phyloP scores from a whole-genome alignment of 2,113 vertebrate genomes.

The Setophaga petechia region DNA sequence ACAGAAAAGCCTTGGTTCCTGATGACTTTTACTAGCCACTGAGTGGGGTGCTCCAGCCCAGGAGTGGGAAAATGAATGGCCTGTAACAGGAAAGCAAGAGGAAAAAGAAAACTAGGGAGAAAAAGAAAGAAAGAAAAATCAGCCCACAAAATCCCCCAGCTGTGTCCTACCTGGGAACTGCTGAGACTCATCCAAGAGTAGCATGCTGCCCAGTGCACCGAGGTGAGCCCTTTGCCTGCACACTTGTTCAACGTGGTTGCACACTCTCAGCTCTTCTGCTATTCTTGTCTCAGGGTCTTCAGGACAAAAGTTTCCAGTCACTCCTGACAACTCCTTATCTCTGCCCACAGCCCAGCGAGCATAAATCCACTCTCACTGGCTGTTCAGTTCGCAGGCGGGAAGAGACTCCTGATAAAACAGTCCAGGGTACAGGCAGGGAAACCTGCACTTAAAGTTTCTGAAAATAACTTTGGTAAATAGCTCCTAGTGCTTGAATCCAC shows the following conservation, averaged over 20 bases:
- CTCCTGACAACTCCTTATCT: constrained; percentile 36
- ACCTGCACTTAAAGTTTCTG: constrained; percentile 43
- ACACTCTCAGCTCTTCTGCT: constrained; percentile 5
- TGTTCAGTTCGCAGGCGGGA: background rate
- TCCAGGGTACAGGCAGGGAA: constrained; percentile 37
- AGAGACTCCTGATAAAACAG: constrained; percentile 14
- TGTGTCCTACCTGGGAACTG: constrained; percentile 60
- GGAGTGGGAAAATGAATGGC: background rate
- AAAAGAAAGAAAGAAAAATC: background rate
- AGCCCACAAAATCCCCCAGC: background rate
- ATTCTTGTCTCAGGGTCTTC: constrained; percentile 46
- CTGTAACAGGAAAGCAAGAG: background rate
- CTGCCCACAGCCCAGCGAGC: background rate
- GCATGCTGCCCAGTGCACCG: constrained; percentile 18
- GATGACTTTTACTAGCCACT: background rate
- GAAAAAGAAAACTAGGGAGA: background rate
- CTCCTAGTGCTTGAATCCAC: constrained; percentile 20
- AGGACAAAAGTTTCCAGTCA: constrained; percentile 50
- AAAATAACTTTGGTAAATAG: constrained; percentile 63
- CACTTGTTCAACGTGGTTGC: background rate
- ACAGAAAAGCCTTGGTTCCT: background rate
- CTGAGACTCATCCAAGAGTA: constrained; percentile 66
- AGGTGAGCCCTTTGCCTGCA: background rate
- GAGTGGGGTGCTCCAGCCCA: background rate
- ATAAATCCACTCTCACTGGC: constrained; percentile 28